Base-by-base conservation (phyloP, 2,797 vertebrate species). In the Phrynocephalus guinanensis region DNA sequence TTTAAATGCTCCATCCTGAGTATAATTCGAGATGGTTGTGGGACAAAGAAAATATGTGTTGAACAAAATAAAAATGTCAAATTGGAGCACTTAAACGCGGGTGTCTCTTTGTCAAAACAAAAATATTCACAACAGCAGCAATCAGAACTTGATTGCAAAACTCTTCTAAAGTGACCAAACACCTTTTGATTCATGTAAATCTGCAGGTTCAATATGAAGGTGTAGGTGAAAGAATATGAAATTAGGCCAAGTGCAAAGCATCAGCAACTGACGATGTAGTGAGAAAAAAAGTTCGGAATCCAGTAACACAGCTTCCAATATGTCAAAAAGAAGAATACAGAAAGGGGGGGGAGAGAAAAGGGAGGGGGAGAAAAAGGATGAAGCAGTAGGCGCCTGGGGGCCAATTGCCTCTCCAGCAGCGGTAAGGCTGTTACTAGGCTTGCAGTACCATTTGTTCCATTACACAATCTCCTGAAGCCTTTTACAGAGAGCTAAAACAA, bases 391-490 rank as follows among this genome's bases (percentile, higher is more conserved):
- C 95, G 97, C 98, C 98, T 94, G 93, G 96, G 97, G 97, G 97
- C 96, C 96, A 96, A 96, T 95, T 97, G 97, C 95, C 98, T 98
- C 97, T 96, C 98, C 98, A 97, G 98, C 98, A 98, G 97, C 96
- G 96, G 98, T 97, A 97, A 98, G 98, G 97, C 98, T 98, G 98
- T 98, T 98, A 97, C 96, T 95, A 96, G 97, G 97, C 98, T 97
- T 96, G 91, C 96, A 97, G 98, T 97, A 97, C 98, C 98, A 98
- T 98, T 99, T 99, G 98, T 99, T 99, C 98, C 97, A 97, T 98
- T 97, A 98, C 98, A 97, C 98, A 97, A 98, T 98, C 98, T 99
- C 98, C 98, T 98, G 98, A 97, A 98, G 98, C 98, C 98, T 97
- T 97, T 97, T 97, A 96, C 95, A 96, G 96, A 96, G 96, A 97